Conservation (phyloP, 1,140 invertebrate species). For the Harpegnathos saltator region DNA sequence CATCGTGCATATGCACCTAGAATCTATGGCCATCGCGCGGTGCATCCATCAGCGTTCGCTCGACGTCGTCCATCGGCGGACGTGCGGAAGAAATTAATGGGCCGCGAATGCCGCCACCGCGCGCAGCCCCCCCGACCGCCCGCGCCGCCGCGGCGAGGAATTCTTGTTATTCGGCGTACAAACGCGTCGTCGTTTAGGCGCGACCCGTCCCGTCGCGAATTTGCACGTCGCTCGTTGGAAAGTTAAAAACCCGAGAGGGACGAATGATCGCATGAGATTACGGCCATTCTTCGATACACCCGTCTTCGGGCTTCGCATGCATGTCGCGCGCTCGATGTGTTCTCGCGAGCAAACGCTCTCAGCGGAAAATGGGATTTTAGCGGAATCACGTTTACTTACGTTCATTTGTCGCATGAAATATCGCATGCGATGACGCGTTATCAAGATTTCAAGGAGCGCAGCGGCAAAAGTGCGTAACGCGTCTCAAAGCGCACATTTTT, state of each 20-base stretch:
- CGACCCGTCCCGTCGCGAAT: background rate
- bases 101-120: background rate
- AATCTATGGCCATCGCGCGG: conserved; percentile 19
- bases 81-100: conserved; percentile 46
- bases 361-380: background rate
- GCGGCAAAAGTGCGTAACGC: background rate
- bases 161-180: background rate
- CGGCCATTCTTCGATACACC: too few species aligned
- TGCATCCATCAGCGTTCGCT: conserved; percentile 35
- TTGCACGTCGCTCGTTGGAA: conserved; percentile 1
- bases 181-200: background rate
- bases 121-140: too few species aligned
- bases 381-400: background rate
- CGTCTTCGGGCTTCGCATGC: background rate
- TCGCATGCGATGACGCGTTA: background rate
- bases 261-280: background rate
- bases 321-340: too few species aligned
- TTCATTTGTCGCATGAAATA: background rate
- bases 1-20: conserved; percentile 32
- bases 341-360: too few species aligned
- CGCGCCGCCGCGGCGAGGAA: background rate
- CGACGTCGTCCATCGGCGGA: background rate
- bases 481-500: conserved; percentile 1
- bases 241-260: background rate
- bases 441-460: background rate